These are phyloP conservation scores for Lytechinus variegatus DNA, from an alignment of 35 echinoderm and acorn worm species.

Conservation along the genomic window DNA sequence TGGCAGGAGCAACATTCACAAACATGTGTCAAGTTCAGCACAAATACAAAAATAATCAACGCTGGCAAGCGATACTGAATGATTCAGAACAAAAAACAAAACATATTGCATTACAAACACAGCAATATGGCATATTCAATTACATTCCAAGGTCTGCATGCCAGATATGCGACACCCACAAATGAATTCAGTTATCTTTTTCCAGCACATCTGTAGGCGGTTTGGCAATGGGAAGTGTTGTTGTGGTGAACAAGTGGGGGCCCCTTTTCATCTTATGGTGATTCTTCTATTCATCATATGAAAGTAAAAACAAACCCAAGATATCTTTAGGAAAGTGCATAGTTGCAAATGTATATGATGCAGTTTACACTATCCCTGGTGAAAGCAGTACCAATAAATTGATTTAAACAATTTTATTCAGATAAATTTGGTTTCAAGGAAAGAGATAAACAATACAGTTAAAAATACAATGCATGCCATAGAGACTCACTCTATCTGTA, in stretches of 20 bases:
- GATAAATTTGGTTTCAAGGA: too few relatives aligned
- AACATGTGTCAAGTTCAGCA: background rate
- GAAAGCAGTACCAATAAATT: background rate
- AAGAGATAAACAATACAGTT: too few relatives aligned
- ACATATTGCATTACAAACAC: background rate
- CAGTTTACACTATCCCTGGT: background rate
- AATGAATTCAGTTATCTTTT: background rate
- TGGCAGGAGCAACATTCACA: background rate
- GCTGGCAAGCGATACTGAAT: background rate
- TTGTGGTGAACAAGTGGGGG: conserved; percentile 16
- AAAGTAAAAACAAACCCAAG: background rate
- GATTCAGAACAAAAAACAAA: background rate
- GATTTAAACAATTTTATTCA: too few relatives aligned
- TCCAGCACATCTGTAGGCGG: background rate
- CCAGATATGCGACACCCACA: conserved; percentile 7
- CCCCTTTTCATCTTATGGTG: background rate
- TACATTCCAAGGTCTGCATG: background rate
- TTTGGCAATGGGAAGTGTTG: conserved; percentile 1
- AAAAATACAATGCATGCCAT: too few relatives aligned
- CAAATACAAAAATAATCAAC: background rate
- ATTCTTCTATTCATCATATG: background rate
- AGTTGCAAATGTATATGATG: background rate
- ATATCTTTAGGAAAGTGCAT: background rate
- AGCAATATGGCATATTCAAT: background rate
- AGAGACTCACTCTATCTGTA: too few relatives aligned